Evolutionary conservation across 2,888 invertebrate genomes (phyloP), one percentile per base, ranked within the genome.

Genomic region (Agonum fuliginosum): DNA sequence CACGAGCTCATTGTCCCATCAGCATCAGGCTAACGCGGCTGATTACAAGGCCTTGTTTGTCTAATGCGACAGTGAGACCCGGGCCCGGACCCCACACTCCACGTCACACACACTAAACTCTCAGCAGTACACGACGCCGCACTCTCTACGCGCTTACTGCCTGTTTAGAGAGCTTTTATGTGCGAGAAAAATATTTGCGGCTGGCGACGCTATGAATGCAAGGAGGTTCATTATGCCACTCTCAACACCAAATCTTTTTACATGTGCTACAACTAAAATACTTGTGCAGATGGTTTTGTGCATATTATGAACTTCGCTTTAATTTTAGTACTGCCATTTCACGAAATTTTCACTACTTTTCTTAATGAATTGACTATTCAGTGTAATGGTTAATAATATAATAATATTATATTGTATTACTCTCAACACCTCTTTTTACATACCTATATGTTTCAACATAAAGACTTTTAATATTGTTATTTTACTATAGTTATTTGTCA

Each of bases 1-100:
- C 83, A 79, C 81, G 24, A 12, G 83, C 80, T 81, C 81, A 82
- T 83, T 83, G 82, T 83, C 81, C 81, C 54, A 54, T 54, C 82
- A 81, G 81, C 54, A 54, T 54, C 82, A 81, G 81, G 80, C 62
- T 67, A 74, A 48, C 76, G 48, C 46, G 41, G 19, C 67, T 76
- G 76, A 75, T 75, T 75, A 75, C 73, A 51, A 72, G 54, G 41
- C 58, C 27, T 51, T 76, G 76, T 76, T 76, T 76, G 67, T 69
- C 69, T 76, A 76, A 62, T 51, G 67, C 51, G 71, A 65, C 43
- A 67, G 37, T 24, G 54, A 37, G n/a, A 37, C 12, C 22, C 20
- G 17, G 19, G 30, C 20, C 20, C 12, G n/a, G 24, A 24, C 54
- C 54, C 54, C 24, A 22, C n/a, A n/a, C n/a, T n/a, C 3, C 37